Conservation (phyloP, 2,113 vertebrate genomes). For the Pycnonotus jocosus region DNA sequence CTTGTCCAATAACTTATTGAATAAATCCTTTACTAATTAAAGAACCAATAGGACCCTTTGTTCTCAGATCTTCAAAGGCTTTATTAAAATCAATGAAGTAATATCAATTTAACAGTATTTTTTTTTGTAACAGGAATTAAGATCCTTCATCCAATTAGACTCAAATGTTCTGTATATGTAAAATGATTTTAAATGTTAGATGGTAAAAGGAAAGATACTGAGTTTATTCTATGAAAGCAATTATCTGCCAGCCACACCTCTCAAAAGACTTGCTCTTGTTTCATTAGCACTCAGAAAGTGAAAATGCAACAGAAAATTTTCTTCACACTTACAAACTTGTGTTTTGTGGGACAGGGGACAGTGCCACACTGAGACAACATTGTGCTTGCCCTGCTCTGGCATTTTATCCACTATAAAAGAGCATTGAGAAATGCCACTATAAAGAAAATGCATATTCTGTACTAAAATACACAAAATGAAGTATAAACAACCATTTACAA, state of each 20-base stretch:
- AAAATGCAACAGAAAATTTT: background rate
- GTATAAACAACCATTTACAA: background rate
- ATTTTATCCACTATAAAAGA: background rate
- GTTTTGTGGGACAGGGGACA: background rate
- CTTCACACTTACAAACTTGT: background rate
- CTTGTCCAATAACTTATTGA: constrained; percentile 78
- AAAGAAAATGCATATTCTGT: background rate
- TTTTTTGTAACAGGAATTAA: constrained; percentile 60
- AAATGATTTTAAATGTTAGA: constrained; percentile 46
- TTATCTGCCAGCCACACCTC: background rate
- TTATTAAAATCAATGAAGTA: constrained; percentile 75
- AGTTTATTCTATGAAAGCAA: background rate
- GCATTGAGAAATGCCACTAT: background rate
- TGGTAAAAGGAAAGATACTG: background rate
- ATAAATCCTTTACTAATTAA: constrained; percentile 82
- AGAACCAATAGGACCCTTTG: constrained; percentile 65
- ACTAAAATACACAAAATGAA: background rate
- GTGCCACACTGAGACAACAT: background rate
- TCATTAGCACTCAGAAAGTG: background rate
- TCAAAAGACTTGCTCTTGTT: background rate
- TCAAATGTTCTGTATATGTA: background rate
- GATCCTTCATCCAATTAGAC: constrained; percentile 64
- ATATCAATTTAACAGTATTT: constrained; percentile 60
- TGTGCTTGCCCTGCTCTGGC: background rate
- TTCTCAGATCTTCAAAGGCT: constrained; percentile 64